Evolutionary conservation across 2,797 vertebrate species (phyloP).

Genomic region (Rousettus madagascariensis): DNA sequence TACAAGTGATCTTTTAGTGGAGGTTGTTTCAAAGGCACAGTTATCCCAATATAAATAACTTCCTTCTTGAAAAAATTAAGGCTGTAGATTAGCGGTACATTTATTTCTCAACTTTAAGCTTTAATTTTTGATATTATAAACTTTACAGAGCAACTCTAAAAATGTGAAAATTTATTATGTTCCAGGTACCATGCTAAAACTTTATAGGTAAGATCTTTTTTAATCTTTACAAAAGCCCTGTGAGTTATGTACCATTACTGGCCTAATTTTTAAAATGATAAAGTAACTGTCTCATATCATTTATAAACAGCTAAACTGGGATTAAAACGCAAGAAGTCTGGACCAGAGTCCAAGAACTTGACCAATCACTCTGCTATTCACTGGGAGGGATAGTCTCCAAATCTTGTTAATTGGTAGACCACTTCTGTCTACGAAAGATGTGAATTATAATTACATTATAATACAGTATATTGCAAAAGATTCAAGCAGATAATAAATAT

Average conservation of each 20-base stretch:
- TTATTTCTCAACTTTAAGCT: not conserved
- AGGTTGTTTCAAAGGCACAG: not conserved
- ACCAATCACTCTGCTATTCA: not conserved
- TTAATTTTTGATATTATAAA: not conserved
- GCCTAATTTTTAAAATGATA: not conserved
- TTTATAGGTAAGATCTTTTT: not conserved
- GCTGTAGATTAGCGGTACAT: not conserved
- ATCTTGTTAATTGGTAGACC: not conserved
- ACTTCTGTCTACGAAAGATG: not conserved
- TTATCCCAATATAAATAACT: not conserved
- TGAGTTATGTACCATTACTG: not conserved
- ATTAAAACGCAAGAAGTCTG: not conserved
- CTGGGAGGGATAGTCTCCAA: not conserved
- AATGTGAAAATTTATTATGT: not conserved
- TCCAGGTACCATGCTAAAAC: not conserved
- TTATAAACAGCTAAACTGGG: not conserved
- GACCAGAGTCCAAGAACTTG: not conserved
- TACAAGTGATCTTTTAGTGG: conserved; percentile 40
- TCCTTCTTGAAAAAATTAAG: not conserved
- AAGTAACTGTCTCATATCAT: not conserved
- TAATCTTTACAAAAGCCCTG: not conserved
- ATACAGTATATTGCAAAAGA: not conserved
- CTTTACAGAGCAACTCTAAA: not conserved
- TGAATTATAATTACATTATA: not conserved
- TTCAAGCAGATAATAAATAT: not conserved